Percentiles rank a stretch among this genome's conserved stretches.
Evolutionary conservation across 2,113 vertebrate species (phyloP).

Genomic region (Apeltes quadracus): DNA sequence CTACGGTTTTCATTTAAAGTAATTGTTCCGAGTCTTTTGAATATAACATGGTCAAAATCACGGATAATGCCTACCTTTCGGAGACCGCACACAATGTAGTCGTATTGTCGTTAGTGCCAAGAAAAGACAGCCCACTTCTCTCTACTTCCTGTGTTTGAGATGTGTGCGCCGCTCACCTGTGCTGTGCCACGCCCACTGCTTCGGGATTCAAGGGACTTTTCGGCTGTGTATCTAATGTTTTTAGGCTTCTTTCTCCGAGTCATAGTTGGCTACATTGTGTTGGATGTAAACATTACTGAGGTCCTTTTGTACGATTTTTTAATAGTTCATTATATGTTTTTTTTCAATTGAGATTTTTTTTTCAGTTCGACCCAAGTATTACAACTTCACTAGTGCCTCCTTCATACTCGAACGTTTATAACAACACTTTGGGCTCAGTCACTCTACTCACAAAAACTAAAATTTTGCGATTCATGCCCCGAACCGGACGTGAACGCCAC

Average conservation of each 20-base stretch:
- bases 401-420: background rate
- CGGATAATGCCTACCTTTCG: slow-evolving; percentile 29
- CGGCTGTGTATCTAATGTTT: too few species aligned
- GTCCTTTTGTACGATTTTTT: background rate
- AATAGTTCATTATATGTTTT: background rate
- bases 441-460: slow-evolving; percentile 22
- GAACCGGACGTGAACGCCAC: slow-evolving; percentile 47
- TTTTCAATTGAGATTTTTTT: too few species aligned
- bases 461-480: slow-evolving; percentile 38
- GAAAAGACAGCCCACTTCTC: background rate
- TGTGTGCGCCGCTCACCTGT: slow-evolving; percentile 52
- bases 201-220: background rate
- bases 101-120: slow-evolving; percentile 14
- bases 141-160: slow-evolving; percentile 34
- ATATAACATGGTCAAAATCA: background rate
- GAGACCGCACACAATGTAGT: background rate
- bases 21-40: background rate
- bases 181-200: slow-evolving; percentile 51
- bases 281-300: background rate
- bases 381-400: background rate
- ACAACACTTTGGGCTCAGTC: background rate
- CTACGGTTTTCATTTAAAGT: background rate
- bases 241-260: background rate
- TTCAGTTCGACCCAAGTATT: background rate
- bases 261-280: background rate